Evolutionary conservation across 2,113 vertebrate species (phyloP).

Genomic region (Oncorhynchus mykiss): DNA sequence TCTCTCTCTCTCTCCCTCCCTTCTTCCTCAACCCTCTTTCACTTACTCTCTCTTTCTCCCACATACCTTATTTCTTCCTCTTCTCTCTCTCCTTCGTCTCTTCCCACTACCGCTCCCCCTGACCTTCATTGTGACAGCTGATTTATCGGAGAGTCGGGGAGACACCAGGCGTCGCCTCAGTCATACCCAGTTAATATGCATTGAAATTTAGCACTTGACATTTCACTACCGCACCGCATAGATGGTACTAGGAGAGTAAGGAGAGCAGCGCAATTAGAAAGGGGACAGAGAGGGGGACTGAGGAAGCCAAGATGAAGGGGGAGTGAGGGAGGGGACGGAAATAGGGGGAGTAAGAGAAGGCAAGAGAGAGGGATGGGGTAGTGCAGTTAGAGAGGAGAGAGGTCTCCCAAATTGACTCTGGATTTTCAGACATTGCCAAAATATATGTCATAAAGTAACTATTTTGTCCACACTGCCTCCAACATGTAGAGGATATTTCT

Average conservation of each 20-base stretch:
- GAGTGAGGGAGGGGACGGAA: constrained; percentile 8
- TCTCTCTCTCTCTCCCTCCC: not conserved
- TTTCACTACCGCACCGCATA: constrained; percentile 62
- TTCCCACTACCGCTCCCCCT: constrained; percentile 17
- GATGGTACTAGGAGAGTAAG: constrained; percentile 14
- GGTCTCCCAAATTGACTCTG: not conserved
- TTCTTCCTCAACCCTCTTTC: not conserved
- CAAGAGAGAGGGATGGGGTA: constrained; percentile 5
- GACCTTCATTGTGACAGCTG: constrained; percentile 76
- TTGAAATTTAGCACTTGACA: constrained; percentile 80
- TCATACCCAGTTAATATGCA: constrained; percentile 78
- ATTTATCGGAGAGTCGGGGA: constrained; percentile 71
- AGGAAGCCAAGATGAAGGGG: not conserved
- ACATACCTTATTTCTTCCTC: not conserved
- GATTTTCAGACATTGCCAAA: too few species aligned
- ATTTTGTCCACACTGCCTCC: too few species aligned
- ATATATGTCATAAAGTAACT: too few species aligned
- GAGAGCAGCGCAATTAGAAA: constrained; percentile 7
- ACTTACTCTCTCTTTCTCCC: not conserved
- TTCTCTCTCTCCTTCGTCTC: constrained; percentile 13
- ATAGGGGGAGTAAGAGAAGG: not conserved
- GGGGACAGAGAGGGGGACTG: not conserved
- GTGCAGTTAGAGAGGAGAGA: not conserved
- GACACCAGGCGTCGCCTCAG: constrained; percentile 60
- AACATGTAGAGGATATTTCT: too few species aligned